Percentiles rank a stretch among this genome's conserved stretches.
Evolutionary conservation across 2,888 invertebrate species (phyloP).

Genomic region (Onchidella celtica): DNA sequence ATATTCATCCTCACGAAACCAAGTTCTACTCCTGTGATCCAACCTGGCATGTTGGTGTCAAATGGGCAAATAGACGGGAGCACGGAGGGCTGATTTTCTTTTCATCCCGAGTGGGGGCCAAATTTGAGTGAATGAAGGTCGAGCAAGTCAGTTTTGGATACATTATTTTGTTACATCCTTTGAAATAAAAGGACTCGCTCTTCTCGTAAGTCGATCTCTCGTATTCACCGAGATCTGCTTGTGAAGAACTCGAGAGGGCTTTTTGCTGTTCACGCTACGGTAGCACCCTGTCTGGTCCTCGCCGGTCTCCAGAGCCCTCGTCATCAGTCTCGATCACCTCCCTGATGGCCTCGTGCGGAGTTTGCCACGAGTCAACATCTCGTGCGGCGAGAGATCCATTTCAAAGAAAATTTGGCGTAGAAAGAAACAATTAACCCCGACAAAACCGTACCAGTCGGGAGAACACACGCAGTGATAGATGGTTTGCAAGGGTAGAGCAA

Average conservation of each 20-base stretch:
- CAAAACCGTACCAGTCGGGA: constrained; percentile 14
- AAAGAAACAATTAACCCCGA: constrained; percentile 28
- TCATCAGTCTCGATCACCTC: background rate
- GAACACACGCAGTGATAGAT: constrained; percentile 12
- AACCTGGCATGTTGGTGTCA: background rate
- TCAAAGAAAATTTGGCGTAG: constrained; percentile 32
- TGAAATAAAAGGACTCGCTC: constrained; percentile 15
- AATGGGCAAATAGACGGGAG: constrained; percentile 1
- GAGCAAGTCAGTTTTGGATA: constrained; percentile 11
- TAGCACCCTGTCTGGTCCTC: constrained; percentile 3
- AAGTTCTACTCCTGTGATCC: background rate
- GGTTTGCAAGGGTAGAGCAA: background rate
- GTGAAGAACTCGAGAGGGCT: constrained; percentile 25
- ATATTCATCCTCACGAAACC: background rate
- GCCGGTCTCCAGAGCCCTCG: background rate
- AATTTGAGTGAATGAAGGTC: background rate
- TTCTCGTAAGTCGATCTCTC: constrained; percentile 10
- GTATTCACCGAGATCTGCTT: background rate
- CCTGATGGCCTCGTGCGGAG: background rate
- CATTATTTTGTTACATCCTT: constrained; percentile 34
- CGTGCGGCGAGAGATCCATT: background rate
- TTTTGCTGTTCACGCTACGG: constrained; percentile 26
- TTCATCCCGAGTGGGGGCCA: background rate
- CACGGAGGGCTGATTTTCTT: background rate
- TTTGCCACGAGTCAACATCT: constrained; percentile 18